Evolutionary conservation across 2,113 vertebrate species (phyloP).

Genomic region (Plecotus auritus): DNA sequence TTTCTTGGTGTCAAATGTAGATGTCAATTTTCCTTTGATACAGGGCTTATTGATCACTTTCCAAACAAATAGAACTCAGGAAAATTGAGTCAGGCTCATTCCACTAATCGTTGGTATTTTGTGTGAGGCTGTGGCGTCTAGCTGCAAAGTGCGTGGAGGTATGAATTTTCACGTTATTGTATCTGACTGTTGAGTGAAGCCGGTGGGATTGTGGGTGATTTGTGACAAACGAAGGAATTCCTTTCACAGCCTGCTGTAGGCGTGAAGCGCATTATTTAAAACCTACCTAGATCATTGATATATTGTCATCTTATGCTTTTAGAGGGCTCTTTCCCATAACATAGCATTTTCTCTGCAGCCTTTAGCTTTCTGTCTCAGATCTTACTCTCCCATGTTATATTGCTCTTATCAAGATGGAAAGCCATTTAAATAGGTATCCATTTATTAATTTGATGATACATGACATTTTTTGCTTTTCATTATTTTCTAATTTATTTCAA

Average conservation of each 20-base stretch:
- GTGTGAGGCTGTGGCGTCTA: neutral
- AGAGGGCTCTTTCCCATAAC: conserved; percentile 47
- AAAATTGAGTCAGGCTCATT: conserved; percentile 47
- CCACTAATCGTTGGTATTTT: conserved; percentile 33
- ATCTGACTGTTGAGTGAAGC: conserved; percentile 69
- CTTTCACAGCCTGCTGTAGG: conserved; percentile 56
- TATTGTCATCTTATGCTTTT: conserved; percentile 63
- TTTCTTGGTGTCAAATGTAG: conserved; percentile 8
- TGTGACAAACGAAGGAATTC: conserved; percentile 74
- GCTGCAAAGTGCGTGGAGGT: conserved; percentile 56
- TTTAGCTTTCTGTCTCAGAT: conserved; percentile 62
- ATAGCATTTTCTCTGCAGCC: conserved; percentile 19
- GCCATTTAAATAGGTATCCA: neutral
- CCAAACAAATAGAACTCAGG: conserved; percentile 59
- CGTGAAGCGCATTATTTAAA: conserved; percentile 73
- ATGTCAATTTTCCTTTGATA: conserved; percentile 52
- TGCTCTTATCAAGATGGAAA: neutral
- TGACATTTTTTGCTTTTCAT: neutral
- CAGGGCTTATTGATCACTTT: conserved; percentile 60
- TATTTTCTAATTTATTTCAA: conserved; percentile 6
- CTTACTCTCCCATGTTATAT: neutral
- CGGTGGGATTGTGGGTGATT: conserved; percentile 68
- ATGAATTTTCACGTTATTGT: conserved; percentile 72
- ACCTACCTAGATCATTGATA: conserved; percentile 67
- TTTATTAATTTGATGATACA: neutral